phyloP scores from a whole-genome alignment of 2,797 vertebrate species.

The Sebastes ruberrimus region DNA sequence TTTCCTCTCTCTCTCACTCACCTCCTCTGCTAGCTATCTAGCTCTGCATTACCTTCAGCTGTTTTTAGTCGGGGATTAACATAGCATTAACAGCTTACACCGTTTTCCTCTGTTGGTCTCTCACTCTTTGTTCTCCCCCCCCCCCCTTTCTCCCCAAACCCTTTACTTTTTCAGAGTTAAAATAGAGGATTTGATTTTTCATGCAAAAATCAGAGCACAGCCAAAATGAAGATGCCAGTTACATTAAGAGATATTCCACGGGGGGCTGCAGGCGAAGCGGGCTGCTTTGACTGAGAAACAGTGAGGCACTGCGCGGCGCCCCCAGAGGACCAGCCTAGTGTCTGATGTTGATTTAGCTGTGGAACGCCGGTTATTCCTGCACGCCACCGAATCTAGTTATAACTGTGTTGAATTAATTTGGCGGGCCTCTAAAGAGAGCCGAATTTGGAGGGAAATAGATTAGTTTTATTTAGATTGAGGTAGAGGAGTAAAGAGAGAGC shows the following conservation, averaged over 20 bases:
- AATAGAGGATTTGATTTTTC: slow-evolving; percentile 79
- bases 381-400: slow-evolving; percentile 75
- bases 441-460: slow-evolving; percentile 35
- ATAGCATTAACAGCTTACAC: slow-evolving; percentile 80
- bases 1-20: slow-evolving; percentile 54
- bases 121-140: slow-evolving; percentile 43
- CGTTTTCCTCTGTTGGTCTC: slow-evolving; percentile 76
- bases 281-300: slow-evolving; percentile 70
- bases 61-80: slow-evolving; percentile 80
- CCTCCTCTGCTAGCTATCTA: slow-evolving; percentile 68
- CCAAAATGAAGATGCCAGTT: slow-evolving; percentile 79
- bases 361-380: slow-evolving; percentile 76
- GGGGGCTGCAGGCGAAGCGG: slow-evolving; percentile 61
- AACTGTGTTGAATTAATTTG: slow-evolving; percentile 81
- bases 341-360: slow-evolving; percentile 85
- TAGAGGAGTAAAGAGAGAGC: slow-evolving; percentile 32
- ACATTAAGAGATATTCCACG: slow-evolving; percentile 75
- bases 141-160: slow-evolving; percentile 51
- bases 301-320: slow-evolving; percentile 55
- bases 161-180: slow-evolving; percentile 72
- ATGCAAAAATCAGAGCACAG: slow-evolving; percentile 76
- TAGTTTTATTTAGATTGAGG: slow-evolving; percentile 49
- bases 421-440: slow-evolving; percentile 63
- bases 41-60: slow-evolving; percentile 75
- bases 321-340: slow-evolving; percentile 65